These are phyloP conservation scores for Drosophila algonquin DNA, from an alignment of 2,888 invertebrate genomes.

Conservation along the genomic window DNA sequence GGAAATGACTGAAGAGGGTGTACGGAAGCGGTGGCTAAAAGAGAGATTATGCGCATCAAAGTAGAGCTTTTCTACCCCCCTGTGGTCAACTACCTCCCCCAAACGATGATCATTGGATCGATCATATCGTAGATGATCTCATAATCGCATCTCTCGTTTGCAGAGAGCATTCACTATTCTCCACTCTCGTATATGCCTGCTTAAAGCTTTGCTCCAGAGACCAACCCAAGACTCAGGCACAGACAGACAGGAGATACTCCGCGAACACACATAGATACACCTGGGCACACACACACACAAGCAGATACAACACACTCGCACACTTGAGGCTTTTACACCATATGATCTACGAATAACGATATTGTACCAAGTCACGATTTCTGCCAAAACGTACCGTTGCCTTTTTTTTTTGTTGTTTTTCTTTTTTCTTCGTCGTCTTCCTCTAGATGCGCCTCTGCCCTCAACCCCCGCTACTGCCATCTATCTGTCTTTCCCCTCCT, in stretches of 20 bases:
- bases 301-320: conserved; percentile 39
- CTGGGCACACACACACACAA: conserved; percentile 14
- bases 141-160: neutral
- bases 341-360: conserved; percentile 82
- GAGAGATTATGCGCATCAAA: too few relatives aligned
- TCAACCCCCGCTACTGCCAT: neutral
- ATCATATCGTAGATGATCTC: neutral
- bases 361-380: conserved; percentile 83
- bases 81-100: too few relatives aligned
- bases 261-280: neutral
- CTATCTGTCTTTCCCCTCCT: neutral
- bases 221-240: conserved; percentile 62
- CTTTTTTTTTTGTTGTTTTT: conserved; percentile 31
- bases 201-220: conserved; percentile 27
- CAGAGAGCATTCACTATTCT: conserved; percentile 40
- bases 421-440: neutral
- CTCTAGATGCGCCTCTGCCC: neutral
- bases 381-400: conserved; percentile 80
- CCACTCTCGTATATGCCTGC: neutral
- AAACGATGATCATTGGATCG: neutral
- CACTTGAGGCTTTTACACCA: conserved; percentile 71
- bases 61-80: neutral
- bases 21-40: too few relatives aligned
- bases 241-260: conserved; percentile 58
- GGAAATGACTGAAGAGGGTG: neutral